These are phyloP conservation scores for Ceratina japonica DNA, from an alignment of 1,140 invertebrate genomes.

Conservation along the genomic window DNA sequence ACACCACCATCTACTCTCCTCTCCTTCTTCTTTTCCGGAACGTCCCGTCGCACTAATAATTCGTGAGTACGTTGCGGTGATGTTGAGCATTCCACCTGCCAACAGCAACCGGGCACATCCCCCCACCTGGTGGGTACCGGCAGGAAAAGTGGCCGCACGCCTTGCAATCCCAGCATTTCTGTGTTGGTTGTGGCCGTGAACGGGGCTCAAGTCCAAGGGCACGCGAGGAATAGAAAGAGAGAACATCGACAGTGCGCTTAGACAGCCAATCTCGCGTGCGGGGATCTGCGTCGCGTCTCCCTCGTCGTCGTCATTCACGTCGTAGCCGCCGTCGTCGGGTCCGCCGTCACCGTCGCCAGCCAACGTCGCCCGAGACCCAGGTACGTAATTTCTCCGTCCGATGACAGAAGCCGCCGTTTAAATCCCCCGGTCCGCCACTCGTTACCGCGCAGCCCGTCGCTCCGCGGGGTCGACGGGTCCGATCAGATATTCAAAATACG, in stretches of 20 bases:
- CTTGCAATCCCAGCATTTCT: constrained; percentile 77
- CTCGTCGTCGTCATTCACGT: constrained; percentile 13
- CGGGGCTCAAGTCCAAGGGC: constrained; percentile 78
- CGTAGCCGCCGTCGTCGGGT: too few species aligned
- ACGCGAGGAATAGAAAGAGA: constrained; percentile 63
- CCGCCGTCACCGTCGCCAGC: constrained; percentile 3
- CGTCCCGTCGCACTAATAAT: constrained; percentile 73
- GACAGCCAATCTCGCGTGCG: constrained; percentile 56
- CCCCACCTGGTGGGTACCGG: constrained; percentile 69
- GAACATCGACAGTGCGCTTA: constrained; percentile 52
- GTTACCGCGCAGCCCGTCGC: neutral
- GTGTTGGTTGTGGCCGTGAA: constrained; percentile 78
- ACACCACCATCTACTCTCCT: constrained; percentile 41
- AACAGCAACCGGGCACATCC: constrained; percentile 70
- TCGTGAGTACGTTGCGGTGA: constrained; percentile 69
- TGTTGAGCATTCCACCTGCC: constrained; percentile 76
- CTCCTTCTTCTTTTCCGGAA: constrained; percentile 45
- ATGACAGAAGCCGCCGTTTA: constrained; percentile 13
- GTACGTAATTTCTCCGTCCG: constrained; percentile 50
- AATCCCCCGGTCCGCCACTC: neutral
- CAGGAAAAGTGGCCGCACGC: constrained; percentile 77
- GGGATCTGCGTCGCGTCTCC: constrained; percentile 39
- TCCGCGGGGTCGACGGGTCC: too few species aligned
- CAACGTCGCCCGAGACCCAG: constrained; percentile 27
- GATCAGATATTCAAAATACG: too few species aligned